phyloP scores from a whole-genome alignment of 2,888 invertebrate genomes.

The Dichetophora obliterata region DNA sequence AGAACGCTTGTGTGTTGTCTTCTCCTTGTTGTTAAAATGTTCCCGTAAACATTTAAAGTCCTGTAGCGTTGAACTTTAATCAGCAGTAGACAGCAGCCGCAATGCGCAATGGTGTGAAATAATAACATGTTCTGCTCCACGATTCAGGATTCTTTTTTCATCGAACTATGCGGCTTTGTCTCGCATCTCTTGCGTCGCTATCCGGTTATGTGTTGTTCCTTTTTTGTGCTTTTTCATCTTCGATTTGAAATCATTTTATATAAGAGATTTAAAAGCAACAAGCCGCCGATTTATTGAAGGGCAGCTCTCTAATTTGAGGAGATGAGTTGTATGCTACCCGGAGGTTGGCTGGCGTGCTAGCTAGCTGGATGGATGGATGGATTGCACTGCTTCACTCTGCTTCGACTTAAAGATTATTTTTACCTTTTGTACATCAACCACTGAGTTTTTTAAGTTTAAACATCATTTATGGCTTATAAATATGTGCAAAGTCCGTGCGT shows the following conservation, averaged over 20 bases:
- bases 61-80: constrained; percentile 36
- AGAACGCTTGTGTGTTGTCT: background rate
- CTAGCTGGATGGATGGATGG: constrained; percentile 27
- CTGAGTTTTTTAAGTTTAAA: constrained; percentile 10
- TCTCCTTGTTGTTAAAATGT: constrained; percentile 20
- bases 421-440: background rate
- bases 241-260: constrained; percentile 56
- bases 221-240: constrained; percentile 20
- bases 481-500: constrained; percentile 31
- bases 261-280: constrained; percentile 63
- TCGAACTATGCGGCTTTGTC: background rate
- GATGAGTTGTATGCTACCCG: constrained; percentile 65
- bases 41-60: constrained; percentile 37
- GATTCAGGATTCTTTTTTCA: constrained; percentile 47
- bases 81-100: constrained; percentile 49
- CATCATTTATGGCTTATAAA: constrained; percentile 38
- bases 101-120: constrained; percentile 61
- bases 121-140: constrained; percentile 60
- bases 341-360: constrained; percentile 51
- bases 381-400: background rate
- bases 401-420: background rate
- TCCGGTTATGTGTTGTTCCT: background rate
- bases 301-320: constrained; percentile 65
- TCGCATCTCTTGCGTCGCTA: background rate
- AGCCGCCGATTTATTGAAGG: constrained; percentile 66